Evolutionary conservation across 37 sponge, comb jelly and placozoan species (phyloP).

Genomic region (Aphrocallistes beatrix): DNA sequence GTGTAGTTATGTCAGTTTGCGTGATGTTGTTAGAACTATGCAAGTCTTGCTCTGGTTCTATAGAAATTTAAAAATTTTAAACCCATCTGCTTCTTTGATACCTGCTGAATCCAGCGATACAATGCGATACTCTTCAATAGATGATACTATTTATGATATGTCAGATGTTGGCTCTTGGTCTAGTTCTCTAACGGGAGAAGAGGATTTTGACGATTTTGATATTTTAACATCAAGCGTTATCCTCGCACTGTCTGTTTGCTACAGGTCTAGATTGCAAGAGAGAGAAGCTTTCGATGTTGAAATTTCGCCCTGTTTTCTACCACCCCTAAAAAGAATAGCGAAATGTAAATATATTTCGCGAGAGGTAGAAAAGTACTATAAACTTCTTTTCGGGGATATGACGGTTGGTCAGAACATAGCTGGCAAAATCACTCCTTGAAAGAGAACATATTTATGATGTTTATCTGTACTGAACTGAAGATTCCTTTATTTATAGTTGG

Average conservation of each 20-base stretch:
- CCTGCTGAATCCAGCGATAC: too few species aligned
- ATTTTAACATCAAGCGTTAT: conserved; percentile 30
- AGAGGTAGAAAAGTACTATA: too few species aligned
- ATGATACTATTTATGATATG: too few species aligned
- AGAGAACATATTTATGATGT: conserved; percentile 92
- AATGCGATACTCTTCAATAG: too few species aligned
- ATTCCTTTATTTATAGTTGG: conserved; percentile 84
- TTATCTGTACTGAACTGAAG: conserved; percentile 63
- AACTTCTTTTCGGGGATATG: too few species aligned
- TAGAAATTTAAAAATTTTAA: too few species aligned
- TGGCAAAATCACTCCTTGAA: conserved; percentile 55
- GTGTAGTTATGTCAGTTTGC: conserved; percentile 30
- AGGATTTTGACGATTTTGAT: too few species aligned
- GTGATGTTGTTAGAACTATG: conserved; percentile 27
- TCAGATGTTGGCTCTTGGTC: too few species aligned
- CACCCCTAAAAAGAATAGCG: conserved; percentile 27
- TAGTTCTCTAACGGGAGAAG: too few species aligned
- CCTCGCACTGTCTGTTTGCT: conserved; percentile 44
- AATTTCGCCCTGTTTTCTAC: conserved; percentile 21
- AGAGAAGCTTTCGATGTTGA: conserved; percentile 35
- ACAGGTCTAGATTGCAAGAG: conserved; percentile 52
- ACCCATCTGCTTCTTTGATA: too few species aligned
- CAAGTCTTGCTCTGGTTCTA: conserved; percentile 4
- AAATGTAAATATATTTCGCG: too few species aligned
- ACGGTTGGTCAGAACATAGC: conserved; percentile 56